These are phyloP conservation scores for Bombus fervidus DNA, from an alignment of 1,140 invertebrate species.

Conservation along the genomic window DNA sequence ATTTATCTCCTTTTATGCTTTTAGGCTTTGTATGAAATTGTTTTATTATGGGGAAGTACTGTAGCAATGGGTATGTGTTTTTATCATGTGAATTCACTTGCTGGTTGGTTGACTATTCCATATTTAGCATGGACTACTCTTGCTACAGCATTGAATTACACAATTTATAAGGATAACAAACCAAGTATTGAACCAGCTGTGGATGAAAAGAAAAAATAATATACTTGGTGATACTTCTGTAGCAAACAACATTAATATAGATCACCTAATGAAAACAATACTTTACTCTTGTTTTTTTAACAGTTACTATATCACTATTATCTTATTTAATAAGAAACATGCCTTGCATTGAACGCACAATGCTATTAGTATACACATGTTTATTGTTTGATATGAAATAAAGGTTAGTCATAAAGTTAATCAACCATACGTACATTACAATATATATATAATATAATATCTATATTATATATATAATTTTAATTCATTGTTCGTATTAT, in stretches of 20 bases:
- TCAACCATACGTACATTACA: constrained; percentile 72
- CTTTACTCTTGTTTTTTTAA: constrained; percentile 43
- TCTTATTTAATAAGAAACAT: constrained; percentile 54
- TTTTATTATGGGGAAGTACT: constrained; percentile 85
- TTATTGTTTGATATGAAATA: constrained; percentile 80
- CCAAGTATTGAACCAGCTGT: constrained; percentile 31
- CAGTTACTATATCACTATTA: constrained; percentile 50
- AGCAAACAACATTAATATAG: constrained; percentile 27
- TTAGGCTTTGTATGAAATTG: constrained; percentile 89
- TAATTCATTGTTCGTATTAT: constrained; percentile 60
- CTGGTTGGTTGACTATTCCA: constrained; percentile 89
- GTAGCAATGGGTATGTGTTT: constrained; percentile 86
- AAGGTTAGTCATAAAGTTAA: constrained; percentile 72
- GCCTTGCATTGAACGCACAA: constrained; percentile 68
- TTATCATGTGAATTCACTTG: constrained; percentile 86
- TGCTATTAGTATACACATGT: constrained; percentile 74
- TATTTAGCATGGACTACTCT: constrained; percentile 91
- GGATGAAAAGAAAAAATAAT: constrained; percentile 65
- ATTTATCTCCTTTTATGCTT: constrained; percentile 62
- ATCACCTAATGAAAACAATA: constrained; percentile 29
- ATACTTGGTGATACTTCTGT: not conserved
- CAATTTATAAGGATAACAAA: constrained; percentile 86
- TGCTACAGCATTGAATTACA: constrained; percentile 87
- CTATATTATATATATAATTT: constrained; percentile 44
- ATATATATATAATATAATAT: constrained; percentile 52